These are phyloP conservation scores for Crossaster papposus DNA, from an alignment of 53 echinoderm and acorn worm species.

Conservation along the genomic window DNA sequence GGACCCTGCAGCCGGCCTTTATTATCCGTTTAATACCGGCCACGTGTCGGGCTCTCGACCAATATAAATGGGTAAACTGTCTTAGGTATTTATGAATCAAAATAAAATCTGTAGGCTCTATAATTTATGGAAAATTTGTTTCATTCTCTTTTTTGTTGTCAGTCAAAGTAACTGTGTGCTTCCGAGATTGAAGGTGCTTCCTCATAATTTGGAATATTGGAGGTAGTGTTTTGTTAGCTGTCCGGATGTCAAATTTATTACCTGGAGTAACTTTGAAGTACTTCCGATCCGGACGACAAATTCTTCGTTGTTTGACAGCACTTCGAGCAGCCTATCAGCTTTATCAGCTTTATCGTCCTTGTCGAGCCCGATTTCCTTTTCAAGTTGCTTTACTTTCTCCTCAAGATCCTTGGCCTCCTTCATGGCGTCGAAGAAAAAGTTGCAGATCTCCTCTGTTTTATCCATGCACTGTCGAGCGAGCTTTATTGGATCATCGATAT, in stretches of 20 bases:
- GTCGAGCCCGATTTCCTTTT: neutral
- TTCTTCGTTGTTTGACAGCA: constrained; percentile 3
- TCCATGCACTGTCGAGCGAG: constrained; percentile 26
- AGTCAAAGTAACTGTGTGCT: no score
- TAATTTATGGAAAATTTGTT: no score
- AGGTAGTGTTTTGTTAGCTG: neutral
- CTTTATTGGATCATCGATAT: neutral
- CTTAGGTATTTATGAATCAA: no score
- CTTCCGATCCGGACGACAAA: constrained; percentile 12
- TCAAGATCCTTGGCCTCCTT: neutral
- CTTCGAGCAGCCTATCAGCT: neutral
- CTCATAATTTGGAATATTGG: no score
- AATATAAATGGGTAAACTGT: no score
- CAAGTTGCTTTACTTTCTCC: neutral
- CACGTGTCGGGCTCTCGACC: no score
- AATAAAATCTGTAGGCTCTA: no score
- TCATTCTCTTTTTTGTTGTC: no score
- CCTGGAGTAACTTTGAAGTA: constrained; percentile 9
- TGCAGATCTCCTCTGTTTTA: constrained; percentile 36
- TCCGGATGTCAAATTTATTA: neutral
- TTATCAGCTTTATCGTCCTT: constrained; percentile 18
- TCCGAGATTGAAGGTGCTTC: no score
- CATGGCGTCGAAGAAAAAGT: constrained; percentile 17
- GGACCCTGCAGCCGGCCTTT: no score
- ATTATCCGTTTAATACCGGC: no score